phyloP scores from a whole-genome alignment of 2,888 invertebrate species.

The Autographa pulchrina region DNA sequence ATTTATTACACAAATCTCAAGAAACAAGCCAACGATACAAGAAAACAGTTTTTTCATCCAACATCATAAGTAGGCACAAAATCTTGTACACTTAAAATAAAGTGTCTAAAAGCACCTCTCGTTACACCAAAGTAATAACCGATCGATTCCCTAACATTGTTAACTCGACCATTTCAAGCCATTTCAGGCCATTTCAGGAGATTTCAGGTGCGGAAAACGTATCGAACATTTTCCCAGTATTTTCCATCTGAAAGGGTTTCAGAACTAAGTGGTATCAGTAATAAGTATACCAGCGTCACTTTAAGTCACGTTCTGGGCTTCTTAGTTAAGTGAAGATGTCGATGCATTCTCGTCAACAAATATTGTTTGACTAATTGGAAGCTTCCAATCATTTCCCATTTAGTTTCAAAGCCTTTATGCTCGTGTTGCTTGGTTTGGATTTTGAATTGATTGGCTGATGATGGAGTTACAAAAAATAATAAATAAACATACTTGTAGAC shows the following conservation, averaged over 20 bases:
- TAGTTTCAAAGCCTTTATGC: neutral
- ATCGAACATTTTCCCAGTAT: neutral
- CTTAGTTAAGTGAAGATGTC: neutral
- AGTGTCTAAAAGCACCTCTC: neutral
- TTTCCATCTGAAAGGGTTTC: neutral
- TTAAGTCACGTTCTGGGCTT: conserved; percentile 2
- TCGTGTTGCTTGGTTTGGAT: neutral
- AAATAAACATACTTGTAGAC: no score
- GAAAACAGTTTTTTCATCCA: no score
- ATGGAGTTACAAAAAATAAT: neutral
- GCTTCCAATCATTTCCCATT: neutral
- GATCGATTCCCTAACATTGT: neutral
- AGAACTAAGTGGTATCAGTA: neutral
- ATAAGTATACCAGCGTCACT: neutral
- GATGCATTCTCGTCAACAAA: neutral
- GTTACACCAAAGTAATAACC: neutral
- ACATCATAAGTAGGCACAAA: no score
- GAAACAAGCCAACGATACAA: no score
- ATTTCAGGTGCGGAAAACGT: neutral
- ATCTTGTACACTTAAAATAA: neutral
- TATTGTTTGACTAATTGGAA: neutral
- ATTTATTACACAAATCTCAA: no score
- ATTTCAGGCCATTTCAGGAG: neutral
- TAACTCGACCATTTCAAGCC: neutral
- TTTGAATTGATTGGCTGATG: neutral